Evolutionary conservation across 64 coral and sea anemone genomes (phyloP), one percentile per base, ranked within the genome.

Genomic region (Acropora yongei): DNA sequence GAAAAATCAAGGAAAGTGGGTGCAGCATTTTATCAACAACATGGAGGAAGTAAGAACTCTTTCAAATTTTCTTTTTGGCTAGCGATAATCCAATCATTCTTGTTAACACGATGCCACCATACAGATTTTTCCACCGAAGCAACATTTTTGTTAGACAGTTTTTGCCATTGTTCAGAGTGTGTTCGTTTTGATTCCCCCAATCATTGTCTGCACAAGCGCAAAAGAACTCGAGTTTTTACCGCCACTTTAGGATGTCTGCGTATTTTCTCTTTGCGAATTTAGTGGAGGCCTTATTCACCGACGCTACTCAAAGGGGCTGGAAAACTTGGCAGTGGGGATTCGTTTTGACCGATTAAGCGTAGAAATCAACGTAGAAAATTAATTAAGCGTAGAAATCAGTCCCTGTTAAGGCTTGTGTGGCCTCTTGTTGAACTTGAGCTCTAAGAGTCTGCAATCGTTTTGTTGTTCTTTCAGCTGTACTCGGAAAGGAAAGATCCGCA

Each of bases 1-100:
- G 4, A 99, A 99, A 67, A 93, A 99, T 76, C 97, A 96, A 94
- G 97, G 97, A 6, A 89, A 95, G 61, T 99, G 97, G 97, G 97
- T 99, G 2, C 91, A 99, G 50, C 93, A 99, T 89, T 94, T 99
- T 20, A 99, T 99, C 57, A 77, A 99, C 48, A 89, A 99, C 61
- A 99, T 99, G 97, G 87, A 89, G 0, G 94, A 99, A 92, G 97
- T 96, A 82, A 89, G 78, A 6, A 1, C 30, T 6, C 1, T 11
- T 80, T 80, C 44, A 76, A 60, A 41, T 48, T 43, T 81, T n/a
- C 1, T 42, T 12, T 8, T 63, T 63, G 16, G 60, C 60, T 63
- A 63, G 60, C 13, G 0, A 13, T 63, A 12, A 12, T 14, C 14
- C 3, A 63, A 20, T 20, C 68, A 4, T 71, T 20, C 68, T 14